phyloP scores from a whole-genome alignment of 2,888 invertebrate genomes.

The Sinelater perroti region DNA sequence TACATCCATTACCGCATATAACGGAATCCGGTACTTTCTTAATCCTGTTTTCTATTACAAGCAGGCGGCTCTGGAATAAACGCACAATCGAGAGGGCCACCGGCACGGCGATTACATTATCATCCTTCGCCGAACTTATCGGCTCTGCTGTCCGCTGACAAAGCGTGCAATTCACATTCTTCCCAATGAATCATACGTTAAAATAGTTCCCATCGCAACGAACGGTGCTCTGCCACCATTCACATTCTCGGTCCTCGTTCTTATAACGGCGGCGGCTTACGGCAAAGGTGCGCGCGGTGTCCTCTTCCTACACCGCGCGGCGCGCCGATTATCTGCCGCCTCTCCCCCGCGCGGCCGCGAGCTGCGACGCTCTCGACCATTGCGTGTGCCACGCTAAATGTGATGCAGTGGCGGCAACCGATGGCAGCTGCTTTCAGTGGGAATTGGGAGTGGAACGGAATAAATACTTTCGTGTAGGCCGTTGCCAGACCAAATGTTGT shows the following conservation, averaged over 20 bases:
- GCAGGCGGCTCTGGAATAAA: no score
- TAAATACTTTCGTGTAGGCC: constrained; percentile 17
- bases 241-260: constrained; percentile 8
- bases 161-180: constrained; percentile 7
- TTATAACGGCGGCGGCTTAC: constrained; percentile 2
- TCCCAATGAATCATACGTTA: constrained; percentile 18
- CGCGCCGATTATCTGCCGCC: constrained; percentile 5
- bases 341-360: constrained; percentile 10
- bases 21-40: no score
- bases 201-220: constrained; percentile 16
- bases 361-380: constrained; percentile 13
- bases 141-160: no score
- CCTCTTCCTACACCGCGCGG: constrained; percentile 15
- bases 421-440: constrained; percentile 21
- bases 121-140: no score
- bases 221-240: constrained; percentile 4
- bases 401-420: constrained; percentile 2
- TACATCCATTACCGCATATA: no score
- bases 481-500: constrained; percentile 14
- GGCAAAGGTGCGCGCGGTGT: constrained; percentile 14
- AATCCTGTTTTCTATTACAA: no score
- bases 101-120: no score
- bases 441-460: constrained; percentile 20
- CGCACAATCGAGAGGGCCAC: no score
- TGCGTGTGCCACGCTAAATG: constrained; percentile 16